Evolutionary conservation across 2,797 vertebrate genomes (phyloP).

Genomic region (Enteromius radiatus): DNA sequence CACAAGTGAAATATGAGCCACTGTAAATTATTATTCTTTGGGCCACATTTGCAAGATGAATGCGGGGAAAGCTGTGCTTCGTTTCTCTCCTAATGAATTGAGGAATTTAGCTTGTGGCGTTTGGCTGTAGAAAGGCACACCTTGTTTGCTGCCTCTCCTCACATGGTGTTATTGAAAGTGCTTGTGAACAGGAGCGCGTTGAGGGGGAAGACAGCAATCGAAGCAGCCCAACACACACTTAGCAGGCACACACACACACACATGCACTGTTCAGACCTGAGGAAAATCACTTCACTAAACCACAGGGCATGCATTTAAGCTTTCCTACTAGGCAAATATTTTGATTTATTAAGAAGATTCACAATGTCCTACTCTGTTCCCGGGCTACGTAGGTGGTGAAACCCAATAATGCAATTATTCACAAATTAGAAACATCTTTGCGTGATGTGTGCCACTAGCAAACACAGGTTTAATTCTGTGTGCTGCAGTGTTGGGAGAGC

Average conservation of each 20-base stretch:
- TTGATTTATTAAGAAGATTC: constrained; percentile 54
- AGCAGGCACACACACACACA: constrained; percentile 20
- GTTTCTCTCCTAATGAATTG: constrained; percentile 85
- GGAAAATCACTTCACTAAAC: constrained; percentile 54
- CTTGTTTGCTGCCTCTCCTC: constrained; percentile 58
- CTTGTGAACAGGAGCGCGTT: constrained; percentile 57
- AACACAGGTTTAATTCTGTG: constrained; percentile 20
- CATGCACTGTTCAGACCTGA: constrained; percentile 15
- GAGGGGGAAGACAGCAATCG: constrained; percentile 40
- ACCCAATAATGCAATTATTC: constrained; percentile 47
- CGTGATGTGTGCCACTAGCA: background rate
- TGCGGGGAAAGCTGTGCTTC: constrained; percentile 78
- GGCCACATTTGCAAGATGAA: constrained; percentile 83
- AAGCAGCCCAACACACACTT: constrained; percentile 6
- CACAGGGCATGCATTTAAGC: constrained; percentile 45
- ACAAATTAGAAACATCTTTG: constrained; percentile 40
- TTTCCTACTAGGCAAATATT: constrained; percentile 52
- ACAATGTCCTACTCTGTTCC: constrained; percentile 40
- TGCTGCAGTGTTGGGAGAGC: constrained; percentile 3
- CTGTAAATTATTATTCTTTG: constrained; percentile 84
- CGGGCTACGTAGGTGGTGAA: constrained; percentile 33
- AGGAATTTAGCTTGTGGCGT: constrained; percentile 81
- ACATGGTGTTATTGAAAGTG: constrained; percentile 58
- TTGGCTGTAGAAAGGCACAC: constrained; percentile 71
- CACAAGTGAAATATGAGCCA: constrained; percentile 85